These are phyloP conservation scores for Mormyrus hasselquistii DNA, from an alignment of 2,797 vertebrate genomes.

Conservation along the genomic window DNA sequence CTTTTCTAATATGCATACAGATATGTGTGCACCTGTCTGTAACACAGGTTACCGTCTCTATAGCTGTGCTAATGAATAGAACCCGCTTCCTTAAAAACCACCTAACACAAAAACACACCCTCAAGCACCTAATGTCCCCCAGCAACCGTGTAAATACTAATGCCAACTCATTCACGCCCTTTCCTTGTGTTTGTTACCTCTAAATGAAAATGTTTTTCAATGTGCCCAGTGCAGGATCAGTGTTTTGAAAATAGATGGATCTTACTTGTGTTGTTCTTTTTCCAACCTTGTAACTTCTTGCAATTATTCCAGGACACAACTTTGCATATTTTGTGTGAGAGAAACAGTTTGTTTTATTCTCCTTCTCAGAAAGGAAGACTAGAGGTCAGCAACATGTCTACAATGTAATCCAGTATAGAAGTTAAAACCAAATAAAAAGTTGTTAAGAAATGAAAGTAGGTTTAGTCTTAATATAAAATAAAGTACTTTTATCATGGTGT, in stretches of 20 bases:
- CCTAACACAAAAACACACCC: not conserved
- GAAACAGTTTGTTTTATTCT: conserved; percentile 4
- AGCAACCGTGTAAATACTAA: conserved; percentile 46
- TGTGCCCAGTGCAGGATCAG: not conserved
- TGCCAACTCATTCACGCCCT: conserved; percentile 10
- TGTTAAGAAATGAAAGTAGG: not conserved
- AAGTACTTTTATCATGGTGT: not conserved
- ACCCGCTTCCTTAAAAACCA: conserved; percentile 13
- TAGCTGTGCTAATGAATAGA: not conserved
- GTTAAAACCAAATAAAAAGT: not conserved
- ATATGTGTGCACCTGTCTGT: not conserved
- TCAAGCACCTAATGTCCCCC: conserved; percentile 29
- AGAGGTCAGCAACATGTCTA: not conserved
- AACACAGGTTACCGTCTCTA: not conserved
- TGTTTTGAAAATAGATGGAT: conserved; percentile 30
- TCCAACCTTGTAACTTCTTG: conserved; percentile 50
- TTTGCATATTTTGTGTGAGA: conserved; percentile 27
- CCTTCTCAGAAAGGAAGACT: not conserved
- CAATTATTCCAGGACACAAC: conserved; percentile 39
- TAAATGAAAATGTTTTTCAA: conserved; percentile 34
- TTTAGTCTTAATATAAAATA: not conserved
- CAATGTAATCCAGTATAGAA: not conserved
- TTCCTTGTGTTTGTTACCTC: not conserved
- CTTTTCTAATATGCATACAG: not conserved
- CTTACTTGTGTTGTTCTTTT: conserved; percentile 29